These are phyloP conservation scores for Sylvia borin DNA, from an alignment of 2,797 vertebrate genomes.

Conservation along the genomic window DNA sequence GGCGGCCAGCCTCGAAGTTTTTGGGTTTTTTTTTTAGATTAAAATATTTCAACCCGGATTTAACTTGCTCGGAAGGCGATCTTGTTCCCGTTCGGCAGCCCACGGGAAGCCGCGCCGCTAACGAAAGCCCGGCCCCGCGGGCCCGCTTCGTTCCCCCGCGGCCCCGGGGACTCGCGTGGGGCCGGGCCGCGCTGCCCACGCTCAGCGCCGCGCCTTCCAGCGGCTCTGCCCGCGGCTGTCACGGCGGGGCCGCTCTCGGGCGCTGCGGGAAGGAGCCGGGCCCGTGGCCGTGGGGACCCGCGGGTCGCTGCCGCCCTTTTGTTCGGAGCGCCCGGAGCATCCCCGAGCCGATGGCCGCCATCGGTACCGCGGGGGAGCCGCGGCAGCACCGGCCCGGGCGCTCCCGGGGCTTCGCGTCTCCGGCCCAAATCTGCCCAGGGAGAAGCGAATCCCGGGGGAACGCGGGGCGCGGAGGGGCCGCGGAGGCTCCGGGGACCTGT, in stretches of 20 bases:
- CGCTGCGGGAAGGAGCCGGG: neutral
- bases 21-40: neutral
- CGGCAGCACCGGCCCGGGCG: neutral
- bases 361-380: neutral
- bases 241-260: neutral
- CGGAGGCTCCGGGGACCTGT: neutral
- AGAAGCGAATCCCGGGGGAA: neutral
- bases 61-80: slow-evolving; percentile 40
- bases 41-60: slow-evolving; percentile 52
- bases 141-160: neutral
- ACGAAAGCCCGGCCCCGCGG: neutral
- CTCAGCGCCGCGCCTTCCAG: neutral
- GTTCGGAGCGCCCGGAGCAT: neutral
- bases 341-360: neutral
- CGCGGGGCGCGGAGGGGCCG: neutral
- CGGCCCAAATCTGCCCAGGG: neutral
- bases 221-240: neutral
- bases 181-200: neutral
- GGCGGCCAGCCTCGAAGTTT: slow-evolving; percentile 49
- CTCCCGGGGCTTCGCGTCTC: neutral
- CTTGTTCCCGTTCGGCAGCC: slow-evolving; percentile 32
- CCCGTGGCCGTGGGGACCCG: neutral
- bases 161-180: neutral
- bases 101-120: neutral
- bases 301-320: neutral